phyloP scores from a whole-genome alignment of 2,113 vertebrate species.

The Otolemur garnettii region DNA sequence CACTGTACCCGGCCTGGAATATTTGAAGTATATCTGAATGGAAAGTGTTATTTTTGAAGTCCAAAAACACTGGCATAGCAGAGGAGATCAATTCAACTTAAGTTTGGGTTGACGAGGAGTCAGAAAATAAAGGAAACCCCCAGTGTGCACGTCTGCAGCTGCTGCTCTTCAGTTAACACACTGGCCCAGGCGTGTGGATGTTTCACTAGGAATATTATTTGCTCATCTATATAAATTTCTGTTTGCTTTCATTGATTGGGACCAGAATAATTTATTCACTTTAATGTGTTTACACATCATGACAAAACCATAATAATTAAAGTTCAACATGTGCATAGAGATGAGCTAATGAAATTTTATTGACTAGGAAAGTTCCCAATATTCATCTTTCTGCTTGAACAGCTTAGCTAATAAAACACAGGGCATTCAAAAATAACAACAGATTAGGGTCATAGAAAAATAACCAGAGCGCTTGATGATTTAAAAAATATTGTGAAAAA shows the following conservation, averaged over 20 bases:
- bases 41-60: constrained; percentile 40
- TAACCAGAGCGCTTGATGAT: constrained; percentile 1
- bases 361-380: constrained; percentile 70
- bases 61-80: background rate
- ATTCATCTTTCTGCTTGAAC: constrained; percentile 73
- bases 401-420: constrained; percentile 64
- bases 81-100: constrained; percentile 46
- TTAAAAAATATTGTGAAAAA: constrained; percentile 6
- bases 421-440: constrained; percentile 46
- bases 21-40: constrained; percentile 31
- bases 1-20: background rate
- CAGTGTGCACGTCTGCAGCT: background rate
- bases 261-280: constrained; percentile 74
- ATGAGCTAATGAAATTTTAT: constrained; percentile 73
- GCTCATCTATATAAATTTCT: constrained; percentile 70
- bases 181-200: constrained; percentile 69
- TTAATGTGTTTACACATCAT: constrained; percentile 74
- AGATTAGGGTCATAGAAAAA: constrained; percentile 58
- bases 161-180: constrained; percentile 24
- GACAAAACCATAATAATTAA: constrained; percentile 82
- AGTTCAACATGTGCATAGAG: constrained; percentile 72
- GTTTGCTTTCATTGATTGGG: constrained; percentile 75
- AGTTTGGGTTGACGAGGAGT: constrained; percentile 44
- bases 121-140: constrained; percentile 13
- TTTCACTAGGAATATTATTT: constrained; percentile 79